Base-by-base conservation (phyloP, 2,113 vertebrate genomes). In the Strix aluco region DNA sequence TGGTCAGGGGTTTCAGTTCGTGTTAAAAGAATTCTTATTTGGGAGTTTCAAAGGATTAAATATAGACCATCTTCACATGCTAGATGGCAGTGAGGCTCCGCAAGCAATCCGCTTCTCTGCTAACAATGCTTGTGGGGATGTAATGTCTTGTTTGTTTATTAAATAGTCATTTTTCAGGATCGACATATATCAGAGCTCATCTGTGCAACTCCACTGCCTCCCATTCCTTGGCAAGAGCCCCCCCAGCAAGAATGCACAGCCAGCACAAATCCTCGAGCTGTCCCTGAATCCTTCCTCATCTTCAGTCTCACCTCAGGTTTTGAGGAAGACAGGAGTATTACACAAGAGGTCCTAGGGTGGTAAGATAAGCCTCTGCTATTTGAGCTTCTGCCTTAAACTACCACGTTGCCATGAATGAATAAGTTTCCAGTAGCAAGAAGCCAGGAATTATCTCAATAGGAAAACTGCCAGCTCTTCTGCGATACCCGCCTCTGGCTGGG, bases 1-100 rank as follows among this genome's bases (percentile, higher is more conserved):
- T 88, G 87, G 87, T 61, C 94, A 80, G 91, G 90, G 78, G 62
- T 91, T 96, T 84, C 86, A 61, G 65, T 52, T 85, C 74, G 57
- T 42, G 25, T 72, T 69, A 36, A 67, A 86, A 75, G 65, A 65
- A 81, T 86, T 90, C 30, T 82, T 80, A 73, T 65, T 86, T 86
- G 59, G 49, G 36, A 62, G 46, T 86, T 86, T 92, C 80, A 77
- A 83, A 92, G 58, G 44, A 81, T 75, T 92, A 92, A 81, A 80
- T 85, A 81, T 16, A 93, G 82, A 73, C 17, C 30, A 42, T 1
- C 32, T 67, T 63, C 67, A 55, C 47, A 21, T 90, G 67, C 40
- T 90, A 42, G 74, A 54, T 42, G 32, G 51, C 86, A 86, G 51
- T 3, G 47, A 58, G 86, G 69, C 69, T 63, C 40, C 2, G 2